Conservation (phyloP, 2,113 vertebrate genomes). For the Cryptomyrus ogoouensis region DNA sequence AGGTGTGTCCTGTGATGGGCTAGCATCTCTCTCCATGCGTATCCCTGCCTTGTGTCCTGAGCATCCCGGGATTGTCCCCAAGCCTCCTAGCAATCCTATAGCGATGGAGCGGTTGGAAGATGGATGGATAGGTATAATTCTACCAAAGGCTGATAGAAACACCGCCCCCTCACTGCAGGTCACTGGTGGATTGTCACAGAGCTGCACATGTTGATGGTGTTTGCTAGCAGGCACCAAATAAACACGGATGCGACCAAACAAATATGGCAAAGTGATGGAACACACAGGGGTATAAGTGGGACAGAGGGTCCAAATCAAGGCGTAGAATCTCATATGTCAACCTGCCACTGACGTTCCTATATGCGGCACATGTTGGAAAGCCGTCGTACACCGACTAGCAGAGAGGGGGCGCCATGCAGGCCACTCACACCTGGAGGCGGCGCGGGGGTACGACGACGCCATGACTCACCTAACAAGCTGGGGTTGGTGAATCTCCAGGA, state of each 20-base stretch:
- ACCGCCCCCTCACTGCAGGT: not conserved
- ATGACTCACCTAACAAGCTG: constrained; percentile 94
- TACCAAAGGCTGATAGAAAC: not conserved
- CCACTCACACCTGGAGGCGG: not conserved
- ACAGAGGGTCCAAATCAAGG: not conserved
- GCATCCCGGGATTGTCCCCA: not conserved
- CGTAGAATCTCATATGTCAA: not conserved
- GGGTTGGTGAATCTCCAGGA: constrained; percentile 99
- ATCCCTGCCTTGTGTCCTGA: not conserved
- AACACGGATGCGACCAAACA: not conserved
- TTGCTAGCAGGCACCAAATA: not conserved
- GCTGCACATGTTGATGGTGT: not conserved
- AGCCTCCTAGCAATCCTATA: not conserved
- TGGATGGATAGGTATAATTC: not conserved
- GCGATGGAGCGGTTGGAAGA: not conserved
- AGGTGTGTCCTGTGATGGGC: not conserved
- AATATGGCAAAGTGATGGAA: not conserved
- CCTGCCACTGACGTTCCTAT: not conserved
- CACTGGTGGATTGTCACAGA: not conserved
- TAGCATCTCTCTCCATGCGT: not conserved
- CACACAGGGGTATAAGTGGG: not conserved
- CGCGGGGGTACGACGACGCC: not conserved
- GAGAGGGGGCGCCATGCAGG: not conserved
- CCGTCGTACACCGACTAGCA: not conserved
- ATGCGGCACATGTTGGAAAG: not conserved